Evolutionary conservation across 2,113 vertebrate species (phyloP).

Genomic region (Alexandromys fortis): DNA sequence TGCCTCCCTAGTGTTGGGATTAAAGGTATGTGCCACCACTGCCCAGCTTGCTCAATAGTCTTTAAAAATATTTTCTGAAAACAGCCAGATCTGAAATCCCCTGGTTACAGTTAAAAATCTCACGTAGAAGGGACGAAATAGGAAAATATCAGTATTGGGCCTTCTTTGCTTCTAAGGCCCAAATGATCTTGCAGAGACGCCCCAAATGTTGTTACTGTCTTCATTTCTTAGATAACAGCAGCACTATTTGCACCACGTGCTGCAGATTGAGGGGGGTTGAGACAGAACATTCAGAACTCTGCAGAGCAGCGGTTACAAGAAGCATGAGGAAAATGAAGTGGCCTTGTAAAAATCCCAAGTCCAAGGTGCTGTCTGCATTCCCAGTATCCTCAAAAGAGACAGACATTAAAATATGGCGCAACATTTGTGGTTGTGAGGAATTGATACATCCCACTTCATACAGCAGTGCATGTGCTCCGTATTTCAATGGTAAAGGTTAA

Average conservation of each 20-base stretch:
- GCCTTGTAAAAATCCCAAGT: not conserved
- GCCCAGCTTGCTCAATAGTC: not conserved
- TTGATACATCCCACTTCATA: not conserved
- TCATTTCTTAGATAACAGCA: not conserved
- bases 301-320: not conserved
- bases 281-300: not conserved
- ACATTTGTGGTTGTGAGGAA: constrained; percentile 12
- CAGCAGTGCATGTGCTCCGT: not conserved
- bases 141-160: not conserved
- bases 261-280: not conserved
- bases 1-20: not conserved
- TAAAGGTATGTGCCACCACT: not conserved
- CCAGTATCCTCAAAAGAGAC: not conserved
- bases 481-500: not conserved
- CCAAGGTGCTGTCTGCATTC: not conserved
- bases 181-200: not conserved
- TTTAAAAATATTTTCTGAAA: not conserved
- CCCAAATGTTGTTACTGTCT: not conserved
- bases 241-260: not conserved
- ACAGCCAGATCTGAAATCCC: not conserved
- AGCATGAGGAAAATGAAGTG: not conserved
- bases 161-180: not conserved
- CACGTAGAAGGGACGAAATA: not conserved
- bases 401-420: not conserved
- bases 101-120: not conserved